Evolutionary conservation across 2,888 invertebrate species (phyloP).

Genomic region (Stenichneumon culpator): DNA sequence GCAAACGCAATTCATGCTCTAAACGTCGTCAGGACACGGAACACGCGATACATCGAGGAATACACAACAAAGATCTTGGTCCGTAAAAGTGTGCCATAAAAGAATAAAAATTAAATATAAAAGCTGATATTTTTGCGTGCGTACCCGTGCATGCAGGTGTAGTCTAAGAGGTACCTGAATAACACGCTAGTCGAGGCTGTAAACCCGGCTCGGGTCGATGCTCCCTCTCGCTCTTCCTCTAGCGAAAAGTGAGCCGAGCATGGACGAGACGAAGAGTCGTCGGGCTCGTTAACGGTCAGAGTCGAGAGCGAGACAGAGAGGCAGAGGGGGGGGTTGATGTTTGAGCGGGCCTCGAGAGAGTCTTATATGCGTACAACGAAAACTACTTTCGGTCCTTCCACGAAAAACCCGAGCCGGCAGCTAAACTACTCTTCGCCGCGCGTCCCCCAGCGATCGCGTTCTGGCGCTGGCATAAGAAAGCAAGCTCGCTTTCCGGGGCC

Average conservation of each 20-base stretch:
- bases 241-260: conserved; percentile 62
- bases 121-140: not conserved
- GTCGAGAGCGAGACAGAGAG: conserved; percentile 30
- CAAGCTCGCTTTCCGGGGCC: not conserved
- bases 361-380: conserved; percentile 68
- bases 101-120: not conserved
- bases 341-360: conserved; percentile 45
- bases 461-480: not conserved
- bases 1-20: not conserved
- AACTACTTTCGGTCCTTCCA: conserved; percentile 69
- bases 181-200: conserved; percentile 41
- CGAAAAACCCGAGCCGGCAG: conserved; percentile 57
- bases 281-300: conserved; percentile 60
- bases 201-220: conserved; percentile 57
- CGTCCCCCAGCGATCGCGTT: not conserved
- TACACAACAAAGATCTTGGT: not conserved
- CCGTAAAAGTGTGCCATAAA: not conserved
- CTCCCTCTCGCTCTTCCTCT: conserved; percentile 63
- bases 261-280: conserved; percentile 55
- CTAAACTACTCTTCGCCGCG: conserved; percentile 48
- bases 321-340: conserved; percentile 24
- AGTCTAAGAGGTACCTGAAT: conserved; percentile 5
- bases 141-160: not conserved
- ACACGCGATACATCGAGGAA: not conserved
- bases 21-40: not conserved